A percentile compares a stretch with the other conserved stretches of the same genome.
phyloP scores from a whole-genome alignment of 2,797 vertebrate species.

The Microchirus variegatus region DNA sequence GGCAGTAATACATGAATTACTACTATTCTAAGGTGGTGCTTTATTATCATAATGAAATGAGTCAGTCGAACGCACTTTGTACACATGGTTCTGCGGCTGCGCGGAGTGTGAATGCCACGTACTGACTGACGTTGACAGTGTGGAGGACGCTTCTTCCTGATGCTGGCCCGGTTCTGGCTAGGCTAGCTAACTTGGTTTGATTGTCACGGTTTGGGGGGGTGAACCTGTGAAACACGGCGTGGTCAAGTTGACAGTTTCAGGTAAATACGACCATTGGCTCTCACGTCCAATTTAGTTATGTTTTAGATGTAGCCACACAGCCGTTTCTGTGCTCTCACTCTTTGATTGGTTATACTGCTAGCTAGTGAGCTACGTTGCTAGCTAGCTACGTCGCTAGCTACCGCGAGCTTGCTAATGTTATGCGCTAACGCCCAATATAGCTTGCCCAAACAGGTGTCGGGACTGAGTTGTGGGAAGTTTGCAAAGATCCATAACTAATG shows the following conservation, averaged over 20 bases:
- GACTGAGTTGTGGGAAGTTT: constrained; percentile 9
- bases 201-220: constrained; percentile 61
- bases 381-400: constrained; percentile 36
- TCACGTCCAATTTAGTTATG: background rate
- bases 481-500: fast-evolving
- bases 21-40: background rate
- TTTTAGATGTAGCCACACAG: background rate
- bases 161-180: constrained; percentile 63
- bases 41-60: background rate
- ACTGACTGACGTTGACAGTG: constrained; percentile 74
- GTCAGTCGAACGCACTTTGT: constrained; percentile 25
- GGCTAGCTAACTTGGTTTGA: constrained; percentile 44
- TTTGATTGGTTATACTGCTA: constrained; percentile 19
- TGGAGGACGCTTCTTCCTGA: constrained; percentile 78
- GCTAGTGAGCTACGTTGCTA: constrained; percentile 30
- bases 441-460: constrained; percentile 54
- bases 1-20: no score
- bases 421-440: constrained; percentile 36
- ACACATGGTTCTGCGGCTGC: constrained; percentile 57
- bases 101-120: constrained; percentile 78
- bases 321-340: background rate
- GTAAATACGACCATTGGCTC: constrained; percentile 39
- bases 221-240: constrained; percentile 62
- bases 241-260: constrained; percentile 73
- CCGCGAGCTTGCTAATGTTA: constrained; percentile 38